phyloP scores from a whole-genome alignment of 1,140 invertebrate species.

The Atopsyche davidsoni region DNA sequence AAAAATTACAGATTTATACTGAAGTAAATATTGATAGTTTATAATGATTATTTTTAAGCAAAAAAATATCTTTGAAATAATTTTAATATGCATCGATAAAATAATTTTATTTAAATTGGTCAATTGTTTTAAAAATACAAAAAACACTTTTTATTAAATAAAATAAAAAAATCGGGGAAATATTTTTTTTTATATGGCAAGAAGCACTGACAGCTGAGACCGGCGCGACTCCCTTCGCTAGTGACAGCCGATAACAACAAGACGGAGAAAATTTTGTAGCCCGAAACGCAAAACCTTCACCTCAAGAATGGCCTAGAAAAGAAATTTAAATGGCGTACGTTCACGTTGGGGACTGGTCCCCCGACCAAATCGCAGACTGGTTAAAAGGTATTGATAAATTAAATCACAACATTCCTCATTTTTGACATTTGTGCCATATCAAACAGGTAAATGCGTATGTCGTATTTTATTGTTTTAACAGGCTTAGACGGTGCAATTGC shows the following conservation, averaged over 20 bases:
- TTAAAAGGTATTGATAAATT: constrained; percentile 84
- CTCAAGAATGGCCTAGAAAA: constrained; percentile 19
- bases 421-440: no score
- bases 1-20: not conserved
- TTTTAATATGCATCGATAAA: not conserved
- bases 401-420: no score
- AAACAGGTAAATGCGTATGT: no score
- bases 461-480: constrained; percentile 46
- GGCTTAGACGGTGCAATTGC: constrained; percentile 76
- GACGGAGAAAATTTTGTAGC: constrained; percentile 10
- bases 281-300: no score
- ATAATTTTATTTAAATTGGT: not conserved
- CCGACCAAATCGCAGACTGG: constrained; percentile 92
- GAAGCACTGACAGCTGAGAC: not conserved
- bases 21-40: not conserved
- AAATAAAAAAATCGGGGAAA: not conserved
- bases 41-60: not conserved
- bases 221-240: no score
- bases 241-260: no score
- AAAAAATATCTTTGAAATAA: not conserved
- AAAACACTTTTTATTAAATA: not conserved
- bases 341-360: constrained; percentile 86
- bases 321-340: constrained; percentile 69
- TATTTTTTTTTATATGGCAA: constrained; percentile 3
- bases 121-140: no score